Percentiles rank a stretch among this genome's conserved stretches.
Evolutionary conservation across 64 coral and sea anemone genomes (phyloP).

Genomic region (Platygyra sinensis): DNA sequence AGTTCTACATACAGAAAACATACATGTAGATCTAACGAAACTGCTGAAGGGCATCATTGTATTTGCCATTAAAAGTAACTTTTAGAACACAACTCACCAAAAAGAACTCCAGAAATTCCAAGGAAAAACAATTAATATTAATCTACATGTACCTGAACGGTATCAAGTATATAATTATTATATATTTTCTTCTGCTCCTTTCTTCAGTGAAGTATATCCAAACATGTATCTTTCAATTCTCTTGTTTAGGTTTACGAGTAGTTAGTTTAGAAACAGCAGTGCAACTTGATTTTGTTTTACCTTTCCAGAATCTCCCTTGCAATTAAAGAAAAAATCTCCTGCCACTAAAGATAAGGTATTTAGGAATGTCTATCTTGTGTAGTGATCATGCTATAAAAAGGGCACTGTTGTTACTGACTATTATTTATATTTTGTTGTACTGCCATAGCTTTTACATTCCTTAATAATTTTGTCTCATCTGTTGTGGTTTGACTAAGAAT

Average conservation of each 20-base stretch:
- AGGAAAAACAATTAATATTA: too few relatives aligned
- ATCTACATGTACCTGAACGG: too few relatives aligned
- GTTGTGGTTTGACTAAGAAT: neutral
- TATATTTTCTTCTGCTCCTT: too few relatives aligned
- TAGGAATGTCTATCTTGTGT: neutral
- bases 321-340: neutral
- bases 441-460: neutral
- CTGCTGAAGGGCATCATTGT: too few relatives aligned
- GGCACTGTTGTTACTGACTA: neutral
- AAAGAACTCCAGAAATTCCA: too few relatives aligned
- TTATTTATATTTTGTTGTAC: neutral
- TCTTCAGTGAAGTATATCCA: too few relatives aligned
- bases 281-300: neutral
- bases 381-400: neutral
- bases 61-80: too few relatives aligned
- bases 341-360: neutral
- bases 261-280: too few relatives aligned
- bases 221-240: neutral
- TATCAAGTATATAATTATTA: too few relatives aligned
- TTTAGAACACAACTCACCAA: too few relatives aligned
- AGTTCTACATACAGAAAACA: too few relatives aligned
- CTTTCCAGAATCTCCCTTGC: conserved; percentile 11
- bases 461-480: neutral
- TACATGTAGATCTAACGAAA: too few relatives aligned
- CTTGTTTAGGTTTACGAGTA: neutral